Base-by-base conservation (phyloP, 2,888 invertebrate genomes). In the Drosophila colorata region DNA sequence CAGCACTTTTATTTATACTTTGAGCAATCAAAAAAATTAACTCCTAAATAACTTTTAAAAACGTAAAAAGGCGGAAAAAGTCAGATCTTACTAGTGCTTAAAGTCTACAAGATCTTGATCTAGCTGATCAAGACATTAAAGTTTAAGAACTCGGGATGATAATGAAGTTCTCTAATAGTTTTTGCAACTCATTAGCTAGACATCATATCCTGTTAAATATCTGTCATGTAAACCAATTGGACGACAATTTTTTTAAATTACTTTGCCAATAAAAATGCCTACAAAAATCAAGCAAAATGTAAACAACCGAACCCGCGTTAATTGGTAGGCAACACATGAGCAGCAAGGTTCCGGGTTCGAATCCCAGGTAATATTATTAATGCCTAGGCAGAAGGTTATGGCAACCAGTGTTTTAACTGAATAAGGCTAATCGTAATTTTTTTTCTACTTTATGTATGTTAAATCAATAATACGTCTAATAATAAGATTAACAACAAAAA, bases 251-350 rank as follows among this genome's bases (percentile, higher is more conserved):
- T 33, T 33, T 11, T 13, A 37, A 16, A 51, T 9, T 13, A 16
- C 16, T 25, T 2, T 25, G 51, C 16, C 25, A 52, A 28, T 38
- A 52, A 40, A 23, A 37, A 2, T 16, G 4, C 25, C 25, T 28
- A 6, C 2, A 7, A n/a, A 2, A 25, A 37, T 14, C 4, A 44
- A 44, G 23, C 9, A 28, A 8, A 25, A 25, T 25, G 23, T 4
- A 25, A 20, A 11, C 14, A 51, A 51, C 7, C 5, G 14, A 51
- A 51, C 13, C 8, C 28, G 28, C 28, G 40, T 18, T 52, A 40
- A 52, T 52, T 28, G 40, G 51, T 52, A 52, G 9, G 28, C 51
- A 52, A 52, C 40, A 18, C 40, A 52, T 28, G 51, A 18, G 25
- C 40, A n/a, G 20, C 18, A 18, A 18, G 28, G 40, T 40, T 52